Evolutionary conservation across 2,888 invertebrate species (phyloP), one percentile per base, ranked within the genome.

Genomic region (Phaedon cochleariae): DNA sequence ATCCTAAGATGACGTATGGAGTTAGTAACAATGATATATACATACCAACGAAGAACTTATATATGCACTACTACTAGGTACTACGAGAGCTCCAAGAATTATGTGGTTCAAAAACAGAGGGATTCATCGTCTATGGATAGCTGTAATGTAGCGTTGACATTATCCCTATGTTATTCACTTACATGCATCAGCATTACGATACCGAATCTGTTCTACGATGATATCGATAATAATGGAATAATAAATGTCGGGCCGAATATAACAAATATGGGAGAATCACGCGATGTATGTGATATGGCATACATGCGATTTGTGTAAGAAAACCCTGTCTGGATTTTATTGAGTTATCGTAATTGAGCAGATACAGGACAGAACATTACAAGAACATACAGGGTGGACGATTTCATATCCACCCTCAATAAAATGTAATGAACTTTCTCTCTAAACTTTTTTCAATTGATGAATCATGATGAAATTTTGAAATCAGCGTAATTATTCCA

Each of bases 211-310:
- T 58, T 61, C 59, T 59, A 65, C 55, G 67, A 70, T 72, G 70
- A 69, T 67, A 73, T 72, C 67, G 61, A 73, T 67, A 69, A 69
- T 73, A 73, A 73, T 73, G 70, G 73, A 73, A 73, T 73, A 73
- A 72, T 71, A 72, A 73, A 73, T 73, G 73, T 58, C 1, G 41
- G 15, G 1, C 15, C 15, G 7, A 41, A 3, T 41, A 6, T 41
- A 41, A 15, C 15, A 12, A 41, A 41, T 41, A 41, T 41, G 41
- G 41, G 15, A 7, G 6, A 15, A 41, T 41, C 41, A 41, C 41
- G 41, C 41, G 41, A 41, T 41, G 15, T 41, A n/a, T 41, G 41
- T 2, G n/a, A 15, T 41, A 4, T n/a, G n/a, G n/a, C 41, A 41
- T 15, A 15, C 41, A 41, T 15, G 15, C 41, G 15, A 41, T 41